phyloP scores from a whole-genome alignment of 1,140 invertebrate species.

The Brachionus asplanchnoidis region DNA sequence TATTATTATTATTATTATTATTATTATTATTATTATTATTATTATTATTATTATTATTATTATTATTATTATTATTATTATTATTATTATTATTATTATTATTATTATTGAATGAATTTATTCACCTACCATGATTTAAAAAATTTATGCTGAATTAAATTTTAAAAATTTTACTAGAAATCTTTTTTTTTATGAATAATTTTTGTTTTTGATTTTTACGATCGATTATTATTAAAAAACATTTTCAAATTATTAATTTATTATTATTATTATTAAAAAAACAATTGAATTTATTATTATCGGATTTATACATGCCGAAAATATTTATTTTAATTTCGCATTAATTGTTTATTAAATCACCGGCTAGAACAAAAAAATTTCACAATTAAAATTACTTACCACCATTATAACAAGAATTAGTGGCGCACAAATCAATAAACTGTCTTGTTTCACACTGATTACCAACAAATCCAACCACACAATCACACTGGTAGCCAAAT shows the following conservation, averaged over 20 bases:
- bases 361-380: not conserved
- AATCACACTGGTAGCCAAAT: constrained; percentile 74
- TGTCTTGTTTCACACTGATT: constrained; percentile 65
- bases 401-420: constrained; percentile 38
- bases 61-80: no score
- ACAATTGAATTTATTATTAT: not conserved
- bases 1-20: no score
- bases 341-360: not conserved
- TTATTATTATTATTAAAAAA: constrained; percentile 8
- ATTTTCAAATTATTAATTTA: not conserved
- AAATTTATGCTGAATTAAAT: no score
- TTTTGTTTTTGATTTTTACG: not conserved
- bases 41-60: no score
- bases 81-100: no score
- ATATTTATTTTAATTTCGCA: not conserved
- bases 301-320: not conserved
- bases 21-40: no score
- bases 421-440: constrained; percentile 22
- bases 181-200: not conserved
- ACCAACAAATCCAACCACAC: constrained; percentile 64
- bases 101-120: no score
- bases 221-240: not conserved
- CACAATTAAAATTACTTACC: constrained; percentile 15
- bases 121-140: no score
- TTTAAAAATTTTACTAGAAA: no score